Conservation (phyloP, 1,140 invertebrate genomes). For the Ladona fulva region DNA sequence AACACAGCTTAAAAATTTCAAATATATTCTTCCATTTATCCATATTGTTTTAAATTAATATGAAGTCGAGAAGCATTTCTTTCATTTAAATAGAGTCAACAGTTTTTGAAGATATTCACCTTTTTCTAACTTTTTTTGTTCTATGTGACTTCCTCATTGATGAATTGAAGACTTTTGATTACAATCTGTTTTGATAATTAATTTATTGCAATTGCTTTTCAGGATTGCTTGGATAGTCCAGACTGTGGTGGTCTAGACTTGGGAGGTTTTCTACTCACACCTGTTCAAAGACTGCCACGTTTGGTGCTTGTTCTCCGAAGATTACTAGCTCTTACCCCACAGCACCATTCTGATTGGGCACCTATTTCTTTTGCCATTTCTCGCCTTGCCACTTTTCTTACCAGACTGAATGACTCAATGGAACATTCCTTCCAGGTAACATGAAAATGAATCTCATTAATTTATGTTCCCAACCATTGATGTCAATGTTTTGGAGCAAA, state of each 20-base stretch:
- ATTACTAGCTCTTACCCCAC: constrained; percentile 32
- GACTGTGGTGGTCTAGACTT: constrained; percentile 33
- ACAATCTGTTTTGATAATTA: background rate
- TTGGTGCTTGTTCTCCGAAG: constrained; percentile 37
- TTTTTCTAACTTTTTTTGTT: too few relatives aligned
- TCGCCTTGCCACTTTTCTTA: constrained; percentile 32
- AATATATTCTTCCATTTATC: too few relatives aligned
- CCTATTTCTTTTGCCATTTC: constrained; percentile 30
- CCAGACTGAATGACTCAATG: constrained; percentile 35
- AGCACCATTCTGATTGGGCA: constrained; percentile 31
- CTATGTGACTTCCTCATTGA: too few relatives aligned
- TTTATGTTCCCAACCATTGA: too few relatives aligned
- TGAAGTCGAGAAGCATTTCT: too few relatives aligned
- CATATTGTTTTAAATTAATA: too few relatives aligned
- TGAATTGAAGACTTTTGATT: too few relatives aligned
- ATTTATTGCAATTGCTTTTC: background rate
- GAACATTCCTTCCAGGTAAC: constrained; percentile 34
- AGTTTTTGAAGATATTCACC: too few relatives aligned
- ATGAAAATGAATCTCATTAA: too few relatives aligned
- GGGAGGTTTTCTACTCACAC: constrained; percentile 33
- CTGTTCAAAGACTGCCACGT: constrained; percentile 36
- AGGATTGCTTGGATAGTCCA: constrained; percentile 30
- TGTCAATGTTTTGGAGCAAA: too few relatives aligned
- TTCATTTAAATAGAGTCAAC: too few relatives aligned
- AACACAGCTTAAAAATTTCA: too few relatives aligned